Evolutionary conservation across 2,888 invertebrate species (phyloP), one percentile per base, ranked within the genome.

Genomic region (Morpho achilles): DNA sequence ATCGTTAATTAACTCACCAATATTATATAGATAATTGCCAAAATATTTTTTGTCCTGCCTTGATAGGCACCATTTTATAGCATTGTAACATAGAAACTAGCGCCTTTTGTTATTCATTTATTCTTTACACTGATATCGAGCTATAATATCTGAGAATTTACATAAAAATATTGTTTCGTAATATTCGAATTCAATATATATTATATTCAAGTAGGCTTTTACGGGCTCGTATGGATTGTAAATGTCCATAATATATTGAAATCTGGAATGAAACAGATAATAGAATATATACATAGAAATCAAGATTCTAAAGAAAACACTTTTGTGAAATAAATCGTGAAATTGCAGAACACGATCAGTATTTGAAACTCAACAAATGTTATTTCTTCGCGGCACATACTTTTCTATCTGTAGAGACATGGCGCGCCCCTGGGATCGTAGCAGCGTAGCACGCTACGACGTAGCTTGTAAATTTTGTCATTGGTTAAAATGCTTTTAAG

Each of bases 331-430:
- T 58, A 55, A 60, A 62, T 52, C 41, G 57, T 41, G 47, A 32
- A 60, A 56, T 53, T 53, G 32, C 48, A 54, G 55, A 62, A 58
- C 57, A 50, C 50, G 56, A 60, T 41, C 55, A 51, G 42, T 46
- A 58, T 58, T 61, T 58, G 42, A 56, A 60, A 63, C 50, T 63
- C 53, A 54, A 58, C 62, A 63, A 63, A 63, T 60, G 60, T 56
- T 58, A 56, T 63, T 63, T 60, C 50, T 58, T 48, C 56, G 62
- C 50, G 53, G 58, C 60, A 58, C 58, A 58, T 56, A 58, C 52
- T 56, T 58, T 61, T 52, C 50, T 58, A 49, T 55, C 58, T 56
- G 61, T 53, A 55, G 58, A 59, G 46, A 49, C 53, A 59, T 58
- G 56, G 50, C 32, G 49, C 51, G 50, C 61, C 50, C 59, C 10